Conservation (phyloP, 2,797 vertebrate genomes). For the Alcedo atthis region DNA sequence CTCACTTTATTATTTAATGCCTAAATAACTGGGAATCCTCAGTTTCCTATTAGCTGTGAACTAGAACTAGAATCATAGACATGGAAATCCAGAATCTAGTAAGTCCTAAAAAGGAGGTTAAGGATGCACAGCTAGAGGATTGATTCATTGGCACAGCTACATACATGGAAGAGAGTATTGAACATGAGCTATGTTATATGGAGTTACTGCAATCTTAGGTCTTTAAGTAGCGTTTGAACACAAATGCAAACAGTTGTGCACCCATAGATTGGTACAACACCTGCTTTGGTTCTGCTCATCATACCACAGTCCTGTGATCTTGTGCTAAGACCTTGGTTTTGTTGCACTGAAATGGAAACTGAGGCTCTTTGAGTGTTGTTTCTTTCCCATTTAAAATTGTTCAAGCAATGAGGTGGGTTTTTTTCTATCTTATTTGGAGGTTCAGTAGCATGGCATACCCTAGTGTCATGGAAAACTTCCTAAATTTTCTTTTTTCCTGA, state of each 20-base stretch:
- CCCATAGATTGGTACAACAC: background rate
- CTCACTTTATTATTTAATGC: background rate
- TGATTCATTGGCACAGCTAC: background rate
- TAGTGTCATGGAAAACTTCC: background rate
- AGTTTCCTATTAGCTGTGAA: background rate
- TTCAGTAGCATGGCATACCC: background rate
- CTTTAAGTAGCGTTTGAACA: background rate
- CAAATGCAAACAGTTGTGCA: background rate
- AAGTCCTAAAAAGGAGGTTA: background rate
- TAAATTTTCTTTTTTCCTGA: background rate
- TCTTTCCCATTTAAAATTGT: background rate
- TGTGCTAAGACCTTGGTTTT: rapidly evolving
- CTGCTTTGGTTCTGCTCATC: background rate
- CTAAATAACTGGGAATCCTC: background rate
- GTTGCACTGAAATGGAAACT: background rate
- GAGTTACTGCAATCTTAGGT: background rate
- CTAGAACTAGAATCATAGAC: background rate
- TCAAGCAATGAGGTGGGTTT: background rate
- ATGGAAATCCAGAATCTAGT: background rate
- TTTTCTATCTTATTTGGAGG: background rate
- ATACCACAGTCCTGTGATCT: no score
- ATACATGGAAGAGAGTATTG: background rate
- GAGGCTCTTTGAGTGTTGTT: background rate
- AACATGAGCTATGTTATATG: background rate
- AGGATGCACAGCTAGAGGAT: background rate